Evolutionary conservation across 2,113 vertebrate genomes (phyloP), one percentile per base, ranked within the genome.

Genomic region (Myocastor coypus): DNA sequence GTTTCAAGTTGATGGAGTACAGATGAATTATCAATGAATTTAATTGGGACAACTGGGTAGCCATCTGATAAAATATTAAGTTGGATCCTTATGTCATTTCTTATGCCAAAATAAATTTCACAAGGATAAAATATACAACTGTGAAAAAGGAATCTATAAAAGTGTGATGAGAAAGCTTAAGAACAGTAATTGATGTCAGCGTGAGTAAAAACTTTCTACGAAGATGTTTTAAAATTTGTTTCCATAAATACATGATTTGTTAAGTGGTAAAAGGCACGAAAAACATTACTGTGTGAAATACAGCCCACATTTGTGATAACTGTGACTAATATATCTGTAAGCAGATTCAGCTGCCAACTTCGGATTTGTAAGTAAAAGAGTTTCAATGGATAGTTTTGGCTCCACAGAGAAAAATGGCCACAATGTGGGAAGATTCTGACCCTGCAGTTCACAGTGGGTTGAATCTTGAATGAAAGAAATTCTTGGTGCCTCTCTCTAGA

Each of bases 41-140:
- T 82, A 19, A 32, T 63, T 86, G 80, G 20, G 69, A 91, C 55
- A 82, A 91, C 87, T 46, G 63, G 17, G 20, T 50, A 73, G 61
- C 63, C 94, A 71, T 94, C 83, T 89, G 89, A 96, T 91, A 91
- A 95, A 89, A 95, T 89, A 91, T 77, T 84, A 94, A 94, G 75
- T 55, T 82, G 89, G 86, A 75, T 30, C 37, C 30, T 40, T 77
- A 40, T 64, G 34, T 96, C 11, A 66, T 12, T 19, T 59, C 55
- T 87, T 83, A 86, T 28, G 92, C 86, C 94, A 95, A 91, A 92
- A 96, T 94, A 96, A 97, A 93, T 64, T 96, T 37, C 69, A 95
- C 83, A 81, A 94, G 52, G 86, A 64, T 91, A 84, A 94, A 83
- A 94, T 55, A 85, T 2, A 84, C 63, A 86, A 75, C 57, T 80